Base-by-base conservation (phyloP, 2,797 vertebrate genomes). In the Anisognathus igniventris region DNA sequence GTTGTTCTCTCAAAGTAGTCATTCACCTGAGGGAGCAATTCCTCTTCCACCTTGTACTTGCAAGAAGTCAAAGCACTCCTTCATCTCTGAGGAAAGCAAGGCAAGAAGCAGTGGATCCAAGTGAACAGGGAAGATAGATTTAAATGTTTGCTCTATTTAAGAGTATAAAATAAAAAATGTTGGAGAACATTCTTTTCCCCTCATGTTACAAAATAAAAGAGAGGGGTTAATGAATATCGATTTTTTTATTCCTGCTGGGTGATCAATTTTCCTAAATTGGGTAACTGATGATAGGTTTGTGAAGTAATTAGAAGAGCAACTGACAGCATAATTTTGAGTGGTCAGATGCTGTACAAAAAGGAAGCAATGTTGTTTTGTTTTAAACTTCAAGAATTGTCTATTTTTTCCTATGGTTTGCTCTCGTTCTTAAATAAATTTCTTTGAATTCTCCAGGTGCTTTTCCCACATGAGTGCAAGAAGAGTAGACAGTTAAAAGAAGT, bases 391-490 rank as follows among this genome's bases (percentile, higher is more conserved):
- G 7, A 72, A 51, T 51, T 82, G 16, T 23, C 7, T 54, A 2
- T 2, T 39, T 56, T 72, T 86, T 72, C 12, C 9, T 77, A 15
- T 45, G 11, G 3, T 47, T 76, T 57, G 15, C 10, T 93, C 25
- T 31, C 67, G 10, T 75, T 22, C 44, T 64, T 40, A 40, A 83
- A 23, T 75, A 77, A n/a, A 75, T 54, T 85, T 92, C 28, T 94
- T 72, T 96, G 7, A 81, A 70, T 95, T 90, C 76, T 95, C 51
- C 82, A 99, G 99, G 98, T 96, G 93, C 97, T 95, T 97, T 95
- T 95, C 93, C 97, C 98, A 97, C 96, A 98, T 98, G 98, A 98
- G 83, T 95, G 96, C 97, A 97, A 97, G 96, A 97, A 97, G 65
- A 93, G 61, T 67, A 93, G 94, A 97, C 93, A 97, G 97, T 97